These are phyloP conservation scores for Leucoraja erinaceus DNA, from an alignment of 2,113 vertebrate species.

Conservation along the genomic window DNA sequence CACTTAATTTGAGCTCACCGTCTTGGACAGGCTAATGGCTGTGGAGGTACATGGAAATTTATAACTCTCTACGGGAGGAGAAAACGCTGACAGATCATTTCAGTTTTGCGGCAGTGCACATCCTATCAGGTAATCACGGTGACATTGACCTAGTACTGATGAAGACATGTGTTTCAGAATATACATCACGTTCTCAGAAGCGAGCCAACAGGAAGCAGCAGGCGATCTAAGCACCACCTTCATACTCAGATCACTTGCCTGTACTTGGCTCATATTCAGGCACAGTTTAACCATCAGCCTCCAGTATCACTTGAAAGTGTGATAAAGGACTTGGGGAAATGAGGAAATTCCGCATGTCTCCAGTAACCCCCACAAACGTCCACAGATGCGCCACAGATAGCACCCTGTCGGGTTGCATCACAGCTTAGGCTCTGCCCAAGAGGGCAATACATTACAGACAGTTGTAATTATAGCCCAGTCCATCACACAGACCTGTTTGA, in stretches of 20 bases:
- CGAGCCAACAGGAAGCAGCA: not conserved
- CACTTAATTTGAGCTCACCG: not conserved
- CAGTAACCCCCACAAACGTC: no score
- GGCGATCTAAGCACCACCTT: not conserved
- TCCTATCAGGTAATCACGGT: conserved; percentile 1
- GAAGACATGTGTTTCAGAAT: not conserved
- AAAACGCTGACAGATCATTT: conserved; percentile 14
- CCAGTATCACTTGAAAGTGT: not conserved
- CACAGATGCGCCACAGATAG: no score
- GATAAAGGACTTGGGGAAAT: no score
- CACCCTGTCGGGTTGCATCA: no score
- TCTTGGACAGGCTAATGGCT: conserved; percentile 13
- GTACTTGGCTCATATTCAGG: not conserved
- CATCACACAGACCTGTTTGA: no score
- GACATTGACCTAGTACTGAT: not conserved
- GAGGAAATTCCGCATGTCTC: no score
- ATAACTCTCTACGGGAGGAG: not conserved
- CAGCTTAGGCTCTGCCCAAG: no score
- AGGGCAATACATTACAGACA: no score
- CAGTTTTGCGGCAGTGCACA: not conserved
- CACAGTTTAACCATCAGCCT: not conserved
- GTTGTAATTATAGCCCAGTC: no score
- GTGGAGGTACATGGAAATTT: not conserved
- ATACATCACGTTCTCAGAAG: not conserved
- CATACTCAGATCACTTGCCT: not conserved